Evolutionary conservation across 2,888 invertebrate genomes (phyloP).

Genomic region (Carabus problematicus): DNA sequence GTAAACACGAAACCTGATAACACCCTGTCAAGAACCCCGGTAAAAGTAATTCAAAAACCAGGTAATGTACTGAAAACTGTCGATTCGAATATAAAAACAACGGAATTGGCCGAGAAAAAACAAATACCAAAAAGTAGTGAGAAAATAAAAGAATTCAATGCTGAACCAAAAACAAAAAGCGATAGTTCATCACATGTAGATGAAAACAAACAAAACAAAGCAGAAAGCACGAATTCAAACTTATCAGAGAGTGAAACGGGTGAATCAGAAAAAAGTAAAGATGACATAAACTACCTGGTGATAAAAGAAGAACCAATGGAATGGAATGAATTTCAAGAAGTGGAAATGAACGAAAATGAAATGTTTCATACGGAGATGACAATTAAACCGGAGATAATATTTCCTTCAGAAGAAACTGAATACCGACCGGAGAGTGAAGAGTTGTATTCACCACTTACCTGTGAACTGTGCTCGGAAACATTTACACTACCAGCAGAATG

Average conservation of each 20-base stretch:
- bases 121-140: constrained; percentile 19
- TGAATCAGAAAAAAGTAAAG: constrained; percentile 38
- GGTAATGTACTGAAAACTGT: constrained; percentile 26
- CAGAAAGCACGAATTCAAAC: background rate
- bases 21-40: constrained; percentile 23
- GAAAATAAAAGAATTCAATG: constrained; percentile 12
- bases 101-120: constrained; percentile 18
- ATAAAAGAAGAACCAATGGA: constrained; percentile 69
- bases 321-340: constrained; percentile 71
- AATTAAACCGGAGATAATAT: constrained; percentile 68
- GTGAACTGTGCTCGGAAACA: constrained; percentile 84
- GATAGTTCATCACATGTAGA: constrained; percentile 35
- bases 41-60: constrained; percentile 30
- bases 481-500: constrained; percentile 83
- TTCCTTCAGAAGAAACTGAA: constrained; percentile 50
- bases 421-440: constrained; percentile 64
- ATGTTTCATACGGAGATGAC: constrained; percentile 73
- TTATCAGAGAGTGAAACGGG: constrained; percentile 17
- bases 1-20: constrained; percentile 18
- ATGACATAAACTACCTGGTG: constrained; percentile 55
- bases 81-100: constrained; percentile 25
- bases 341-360: constrained; percentile 65
- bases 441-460: constrained; percentile 78
- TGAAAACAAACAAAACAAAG: constrained; percentile 35
- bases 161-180: constrained; percentile 10